Evolutionary conservation across 2,113 vertebrate species (phyloP).

Genomic region (human (Homo sapiens)): DNA sequence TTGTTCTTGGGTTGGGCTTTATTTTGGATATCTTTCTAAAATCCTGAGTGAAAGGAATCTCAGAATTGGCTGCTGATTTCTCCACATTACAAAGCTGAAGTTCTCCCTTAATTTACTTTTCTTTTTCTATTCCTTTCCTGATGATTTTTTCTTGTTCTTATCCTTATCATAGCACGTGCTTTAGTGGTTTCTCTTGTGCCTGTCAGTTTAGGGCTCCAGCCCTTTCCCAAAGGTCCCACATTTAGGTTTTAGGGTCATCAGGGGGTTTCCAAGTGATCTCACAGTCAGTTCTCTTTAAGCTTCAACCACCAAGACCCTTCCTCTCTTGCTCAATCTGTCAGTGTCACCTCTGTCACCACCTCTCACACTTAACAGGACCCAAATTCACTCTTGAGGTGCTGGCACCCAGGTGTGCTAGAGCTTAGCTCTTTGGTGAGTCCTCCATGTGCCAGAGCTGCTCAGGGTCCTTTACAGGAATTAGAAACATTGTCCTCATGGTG

Average conservation of each 20-base stretch:
- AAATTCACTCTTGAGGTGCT: not conserved
- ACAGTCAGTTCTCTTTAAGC: not conserved
- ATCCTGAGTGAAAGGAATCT: not conserved
- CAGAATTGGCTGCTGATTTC: not conserved
- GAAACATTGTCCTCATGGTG: not conserved
- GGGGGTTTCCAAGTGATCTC: not conserved
- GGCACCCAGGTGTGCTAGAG: not conserved
- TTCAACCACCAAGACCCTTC: not conserved
- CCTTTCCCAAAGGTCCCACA: not conserved
- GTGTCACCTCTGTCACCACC: not conserved
- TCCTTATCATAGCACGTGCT: too few relatives aligned
- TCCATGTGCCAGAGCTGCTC: not conserved
- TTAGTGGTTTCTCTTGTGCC: not conserved
- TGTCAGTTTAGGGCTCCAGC: not conserved
- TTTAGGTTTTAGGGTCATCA: not conserved
- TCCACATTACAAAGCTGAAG: not conserved
- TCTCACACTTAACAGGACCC: not conserved
- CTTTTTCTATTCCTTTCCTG: not conserved
- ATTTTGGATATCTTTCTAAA: slow-evolving; percentile 11
- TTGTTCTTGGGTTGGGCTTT: not conserved
- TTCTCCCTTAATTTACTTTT: not conserved
- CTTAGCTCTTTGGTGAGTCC: not conserved
- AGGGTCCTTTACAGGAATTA: not conserved
- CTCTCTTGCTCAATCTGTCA: not conserved
- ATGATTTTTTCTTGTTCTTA: not conserved